phyloP scores from a whole-genome alignment of 2,888 invertebrate genomes.

The Ornithoptera priamus region DNA sequence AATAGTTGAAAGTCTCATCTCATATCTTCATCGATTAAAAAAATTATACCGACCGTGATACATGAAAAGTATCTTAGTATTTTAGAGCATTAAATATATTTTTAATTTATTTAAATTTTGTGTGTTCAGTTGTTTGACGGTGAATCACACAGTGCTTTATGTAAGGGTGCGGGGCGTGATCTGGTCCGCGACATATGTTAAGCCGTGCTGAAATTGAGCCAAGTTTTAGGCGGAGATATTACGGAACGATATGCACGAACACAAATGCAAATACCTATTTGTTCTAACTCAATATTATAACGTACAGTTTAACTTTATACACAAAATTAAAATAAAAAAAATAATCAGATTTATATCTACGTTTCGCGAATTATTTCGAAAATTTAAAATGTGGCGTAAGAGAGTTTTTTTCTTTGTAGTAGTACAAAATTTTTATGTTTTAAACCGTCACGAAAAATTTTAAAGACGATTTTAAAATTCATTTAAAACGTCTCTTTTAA shows the following conservation, averaged over 20 bases:
- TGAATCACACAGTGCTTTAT: constrained; percentile 15
- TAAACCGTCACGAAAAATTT: too few relatives aligned
- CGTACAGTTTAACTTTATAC: background rate
- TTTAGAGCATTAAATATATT: background rate
- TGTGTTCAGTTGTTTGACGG: background rate
- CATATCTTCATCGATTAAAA: too few relatives aligned
- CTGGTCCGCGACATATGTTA: constrained; percentile 24
- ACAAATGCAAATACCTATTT: constrained; percentile 16
- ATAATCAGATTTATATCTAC: background rate
- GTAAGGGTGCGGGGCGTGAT: constrained; percentile 13
- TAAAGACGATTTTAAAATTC: too few relatives aligned
- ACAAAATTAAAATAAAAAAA: background rate
- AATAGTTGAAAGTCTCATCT: too few relatives aligned
- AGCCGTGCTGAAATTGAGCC: constrained; percentile 25
- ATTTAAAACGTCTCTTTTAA: too few relatives aligned
- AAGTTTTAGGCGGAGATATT: constrained; percentile 24
- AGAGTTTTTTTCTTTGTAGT: too few relatives aligned
- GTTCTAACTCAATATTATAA: constrained; percentile 6
- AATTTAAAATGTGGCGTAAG: too few relatives aligned
- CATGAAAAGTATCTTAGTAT: too few relatives aligned
- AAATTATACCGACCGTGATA: too few relatives aligned
- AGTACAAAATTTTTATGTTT: too few relatives aligned
- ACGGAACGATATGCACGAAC: constrained; percentile 15
- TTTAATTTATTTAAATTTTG: background rate
- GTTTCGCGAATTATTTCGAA: background rate